These are phyloP conservation scores for Brachyptera putata DNA, from an alignment of 2,888 invertebrate species.

Conservation along the genomic window DNA sequence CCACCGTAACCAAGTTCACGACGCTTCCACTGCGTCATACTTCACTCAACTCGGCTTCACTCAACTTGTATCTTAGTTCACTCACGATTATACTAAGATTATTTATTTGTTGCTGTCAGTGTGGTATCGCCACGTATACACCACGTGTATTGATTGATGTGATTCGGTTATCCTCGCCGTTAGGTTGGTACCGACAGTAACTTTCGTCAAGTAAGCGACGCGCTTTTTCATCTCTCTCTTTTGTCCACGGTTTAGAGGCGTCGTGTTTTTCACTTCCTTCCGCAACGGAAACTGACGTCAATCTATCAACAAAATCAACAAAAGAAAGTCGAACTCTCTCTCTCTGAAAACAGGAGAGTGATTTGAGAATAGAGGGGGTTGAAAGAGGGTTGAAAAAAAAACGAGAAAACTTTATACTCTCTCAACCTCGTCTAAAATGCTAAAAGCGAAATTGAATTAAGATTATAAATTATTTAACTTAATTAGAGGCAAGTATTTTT, in stretches of 20 bases:
- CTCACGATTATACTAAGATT: too few species aligned
- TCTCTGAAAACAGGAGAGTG: slow-evolving; percentile 3
- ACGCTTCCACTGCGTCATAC: too few species aligned
- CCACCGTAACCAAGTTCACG: too few species aligned
- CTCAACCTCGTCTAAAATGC: background rate
- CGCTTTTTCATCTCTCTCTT: slow-evolving; percentile 15
- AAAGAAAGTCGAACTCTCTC: slow-evolving; percentile 13
- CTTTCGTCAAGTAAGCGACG: background rate
- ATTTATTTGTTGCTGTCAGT: slow-evolving; percentile 4
- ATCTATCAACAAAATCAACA: slow-evolving; percentile 21
- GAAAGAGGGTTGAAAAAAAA: background rate
- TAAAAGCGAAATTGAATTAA: slow-evolving; percentile 10
- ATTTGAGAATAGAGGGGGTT: background rate
- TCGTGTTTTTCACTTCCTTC: slow-evolving; percentile 18
- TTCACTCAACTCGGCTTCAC: too few species aligned
- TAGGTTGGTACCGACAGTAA: background rate
- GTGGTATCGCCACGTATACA: background rate
- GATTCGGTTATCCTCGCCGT: background rate
- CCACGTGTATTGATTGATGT: slow-evolving; percentile 14
- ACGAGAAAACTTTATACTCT: background rate
- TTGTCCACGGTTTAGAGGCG: slow-evolving; percentile 13
- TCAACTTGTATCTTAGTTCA: too few species aligned
- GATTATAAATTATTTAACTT: slow-evolving; percentile 11
- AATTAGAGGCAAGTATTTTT: background rate
- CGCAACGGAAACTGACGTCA: slow-evolving; percentile 5